Evolutionary conservation across 2,113 vertebrate genomes (phyloP).

Genomic region (Myiozetetes cayanensis): DNA sequence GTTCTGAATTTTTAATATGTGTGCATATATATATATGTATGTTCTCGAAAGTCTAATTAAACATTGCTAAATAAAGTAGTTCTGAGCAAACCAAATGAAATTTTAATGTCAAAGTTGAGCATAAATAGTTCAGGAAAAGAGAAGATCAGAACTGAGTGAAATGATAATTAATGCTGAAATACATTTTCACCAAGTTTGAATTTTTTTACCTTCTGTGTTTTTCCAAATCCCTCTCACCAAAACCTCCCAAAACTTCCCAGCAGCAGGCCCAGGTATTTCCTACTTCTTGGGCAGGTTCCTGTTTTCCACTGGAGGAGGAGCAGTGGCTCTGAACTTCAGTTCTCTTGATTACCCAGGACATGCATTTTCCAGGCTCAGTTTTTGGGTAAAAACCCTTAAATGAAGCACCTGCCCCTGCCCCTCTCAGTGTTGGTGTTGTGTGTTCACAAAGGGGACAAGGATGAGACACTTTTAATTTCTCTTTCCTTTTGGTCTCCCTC

Average conservation of each 20-base stretch:
- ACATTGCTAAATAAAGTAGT: constrained; percentile 17
- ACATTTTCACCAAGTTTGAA: background rate
- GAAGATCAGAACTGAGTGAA: background rate
- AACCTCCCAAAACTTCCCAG: background rate
- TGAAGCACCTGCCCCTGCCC: background rate
- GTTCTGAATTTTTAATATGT: background rate
- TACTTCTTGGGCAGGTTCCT: fast-evolving
- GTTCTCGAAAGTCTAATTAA: constrained; percentile 25
- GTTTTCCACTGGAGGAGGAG: background rate
- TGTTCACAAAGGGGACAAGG: fast-evolving
- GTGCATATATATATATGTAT: background rate
- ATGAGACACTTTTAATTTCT: background rate
- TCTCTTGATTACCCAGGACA: background rate
- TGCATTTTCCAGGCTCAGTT: fast-evolving
- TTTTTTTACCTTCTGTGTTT: background rate
- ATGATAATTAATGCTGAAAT: background rate
- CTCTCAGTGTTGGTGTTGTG: fast-evolving
- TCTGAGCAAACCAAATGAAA: background rate
- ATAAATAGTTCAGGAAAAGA: background rate
- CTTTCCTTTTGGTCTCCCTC: background rate
- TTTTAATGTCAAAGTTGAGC: constrained; percentile 41
- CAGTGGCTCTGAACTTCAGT: background rate
- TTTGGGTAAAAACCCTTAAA: background rate
- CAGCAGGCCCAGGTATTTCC: no score
- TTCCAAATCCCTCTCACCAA: background rate